Percentiles rank a stretch among this genome's conserved stretches.
Conservation (phyloP, 1,140 invertebrate genomes). For the Calephelis nemesis region DNA sequence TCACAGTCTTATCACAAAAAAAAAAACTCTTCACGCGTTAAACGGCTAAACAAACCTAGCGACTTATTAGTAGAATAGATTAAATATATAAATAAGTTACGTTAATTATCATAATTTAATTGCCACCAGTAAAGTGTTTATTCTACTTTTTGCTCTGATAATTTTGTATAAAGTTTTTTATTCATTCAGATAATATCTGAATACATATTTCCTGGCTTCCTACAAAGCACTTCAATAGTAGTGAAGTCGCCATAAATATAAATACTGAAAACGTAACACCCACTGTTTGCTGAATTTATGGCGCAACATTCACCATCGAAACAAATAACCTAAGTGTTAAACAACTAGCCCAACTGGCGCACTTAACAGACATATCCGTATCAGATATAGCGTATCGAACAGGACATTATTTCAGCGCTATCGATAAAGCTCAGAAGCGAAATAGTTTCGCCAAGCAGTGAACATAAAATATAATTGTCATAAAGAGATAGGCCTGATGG, state of each 20-base stretch:
- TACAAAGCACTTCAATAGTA: slow-evolving; percentile 8
- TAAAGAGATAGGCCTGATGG: slow-evolving; percentile 74
- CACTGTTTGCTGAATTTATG: slow-evolving; percentile 74
- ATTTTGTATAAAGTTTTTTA: slow-evolving; percentile 17
- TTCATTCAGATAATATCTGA: not conserved
- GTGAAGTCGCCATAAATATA: slow-evolving; percentile 15
- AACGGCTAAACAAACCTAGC: no score
- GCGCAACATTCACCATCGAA: slow-evolving; percentile 71
- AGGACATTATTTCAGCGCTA: slow-evolving; percentile 73
- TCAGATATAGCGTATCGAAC: slow-evolving; percentile 72
- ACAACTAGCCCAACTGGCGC: slow-evolving; percentile 69
- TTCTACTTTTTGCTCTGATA: slow-evolving; percentile 12
- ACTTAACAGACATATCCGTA: slow-evolving; percentile 77
- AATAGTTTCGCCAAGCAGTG: slow-evolving; percentile 69
- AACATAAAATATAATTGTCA: slow-evolving; percentile 79
- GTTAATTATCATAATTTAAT: slow-evolving; percentile 12
- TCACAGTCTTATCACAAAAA: no score
- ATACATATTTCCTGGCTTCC: not conserved
- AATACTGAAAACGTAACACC: slow-evolving; percentile 66
- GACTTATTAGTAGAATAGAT: no score
- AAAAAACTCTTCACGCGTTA: no score
- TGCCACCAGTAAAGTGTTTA: not conserved
- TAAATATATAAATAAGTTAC: not conserved
- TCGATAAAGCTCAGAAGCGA: slow-evolving; percentile 77
- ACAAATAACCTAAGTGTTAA: slow-evolving; percentile 76